phyloP scores from a whole-genome alignment of 2,888 invertebrate genomes.

The Bembecia ichneumoniformis region DNA sequence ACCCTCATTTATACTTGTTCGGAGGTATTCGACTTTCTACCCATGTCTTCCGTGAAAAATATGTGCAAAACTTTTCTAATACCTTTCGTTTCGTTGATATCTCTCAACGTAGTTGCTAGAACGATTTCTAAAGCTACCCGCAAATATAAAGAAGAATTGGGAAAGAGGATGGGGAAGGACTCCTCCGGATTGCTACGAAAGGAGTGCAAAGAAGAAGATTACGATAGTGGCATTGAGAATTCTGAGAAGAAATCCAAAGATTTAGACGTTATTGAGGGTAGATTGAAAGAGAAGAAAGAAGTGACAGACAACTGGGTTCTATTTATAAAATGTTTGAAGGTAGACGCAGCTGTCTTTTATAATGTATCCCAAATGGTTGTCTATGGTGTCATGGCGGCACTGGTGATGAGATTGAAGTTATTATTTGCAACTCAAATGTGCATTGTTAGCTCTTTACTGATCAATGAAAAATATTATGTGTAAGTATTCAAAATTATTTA shows the following conservation, averaged over 20 bases:
- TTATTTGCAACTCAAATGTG: conserved; percentile 85
- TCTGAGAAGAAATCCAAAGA: conserved; percentile 39
- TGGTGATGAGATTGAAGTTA: conserved; percentile 84
- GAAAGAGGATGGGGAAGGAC: conserved; percentile 8
- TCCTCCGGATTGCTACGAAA: conserved; percentile 16
- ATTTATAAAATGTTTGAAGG: conserved; percentile 37
- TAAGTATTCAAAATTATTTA: conserved; percentile 23
- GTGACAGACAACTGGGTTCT: conserved; percentile 19
- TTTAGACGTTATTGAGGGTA: conserved; percentile 27
- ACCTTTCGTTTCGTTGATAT: conserved; percentile 65
- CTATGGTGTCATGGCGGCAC: conserved; percentile 79
- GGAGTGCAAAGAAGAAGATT: conserved; percentile 47
- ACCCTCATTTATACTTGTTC: conserved; percentile 85
- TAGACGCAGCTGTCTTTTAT: conserved; percentile 76
- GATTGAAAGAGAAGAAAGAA: conserved; percentile 23
- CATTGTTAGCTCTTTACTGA: conserved; percentile 78
- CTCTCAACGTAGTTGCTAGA: conserved; percentile 36
- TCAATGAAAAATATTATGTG: conserved; percentile 63
- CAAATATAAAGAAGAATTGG: conserved; percentile 8
- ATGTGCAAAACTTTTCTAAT: conserved; percentile 71
- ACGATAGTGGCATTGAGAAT: conserved; percentile 70
- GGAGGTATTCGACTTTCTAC: conserved; percentile 81
- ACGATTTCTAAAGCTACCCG: conserved; percentile 35
- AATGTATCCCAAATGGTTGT: conserved; percentile 79
- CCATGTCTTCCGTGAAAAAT: conserved; percentile 61